phyloP scores from a whole-genome alignment of 2,888 invertebrate species.

The Patella caerulea region DNA sequence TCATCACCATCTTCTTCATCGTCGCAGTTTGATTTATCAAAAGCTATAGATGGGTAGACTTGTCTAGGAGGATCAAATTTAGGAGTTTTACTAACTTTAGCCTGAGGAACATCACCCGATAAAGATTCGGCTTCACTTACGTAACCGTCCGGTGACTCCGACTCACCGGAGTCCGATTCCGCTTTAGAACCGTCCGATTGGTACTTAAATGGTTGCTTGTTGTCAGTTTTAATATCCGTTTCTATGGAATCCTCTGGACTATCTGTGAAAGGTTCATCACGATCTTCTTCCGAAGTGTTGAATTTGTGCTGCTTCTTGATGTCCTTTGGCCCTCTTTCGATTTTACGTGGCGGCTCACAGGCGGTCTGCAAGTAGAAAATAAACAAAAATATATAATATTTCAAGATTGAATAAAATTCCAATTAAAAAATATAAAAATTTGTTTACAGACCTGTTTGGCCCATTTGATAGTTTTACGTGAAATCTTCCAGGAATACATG shows the following conservation, averaged over 20 bases:
- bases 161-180: neutral
- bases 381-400: too few species aligned
- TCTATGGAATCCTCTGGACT: neutral
- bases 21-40: neutral
- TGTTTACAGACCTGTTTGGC: neutral
- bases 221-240: neutral
- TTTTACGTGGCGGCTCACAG: neutral
- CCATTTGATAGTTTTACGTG: neutral
- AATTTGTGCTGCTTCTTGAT: neutral
- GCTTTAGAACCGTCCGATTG: neutral
- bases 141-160: neutral
- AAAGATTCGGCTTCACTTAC: neutral
- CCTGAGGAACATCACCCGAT: neutral
- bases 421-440: neutral
- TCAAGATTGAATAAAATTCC: too few species aligned
- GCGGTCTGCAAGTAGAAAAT: neutral
- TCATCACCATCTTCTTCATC: neutral
- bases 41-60: neutral
- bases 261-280: neutral
- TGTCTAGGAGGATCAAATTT: neutral
- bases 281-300: neutral
- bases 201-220: neutral
- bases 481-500: constrained; percentile 10
- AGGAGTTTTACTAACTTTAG: neutral
- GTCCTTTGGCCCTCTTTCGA: neutral